These are phyloP conservation scores for Phalera bucephala DNA, from an alignment of 2,888 invertebrate genomes.

Conservation along the genomic window DNA sequence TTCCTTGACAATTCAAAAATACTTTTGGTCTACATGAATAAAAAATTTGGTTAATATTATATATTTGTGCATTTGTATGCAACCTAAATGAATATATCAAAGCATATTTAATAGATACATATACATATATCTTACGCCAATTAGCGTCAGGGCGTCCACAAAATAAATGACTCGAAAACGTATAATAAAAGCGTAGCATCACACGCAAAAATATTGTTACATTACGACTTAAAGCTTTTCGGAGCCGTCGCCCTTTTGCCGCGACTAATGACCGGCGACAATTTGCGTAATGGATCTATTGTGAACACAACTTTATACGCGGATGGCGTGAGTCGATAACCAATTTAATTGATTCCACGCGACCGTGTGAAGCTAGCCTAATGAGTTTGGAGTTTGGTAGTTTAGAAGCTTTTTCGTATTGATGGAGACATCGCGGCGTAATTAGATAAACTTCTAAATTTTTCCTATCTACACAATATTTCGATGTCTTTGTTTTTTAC, in stretches of 20 bases:
- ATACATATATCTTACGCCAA: too few species aligned
- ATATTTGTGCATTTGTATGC: too few species aligned
- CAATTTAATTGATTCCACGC: conserved; percentile 57
- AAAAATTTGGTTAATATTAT: too few species aligned
- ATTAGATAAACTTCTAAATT: too few species aligned
- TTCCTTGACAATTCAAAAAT: too few species aligned
- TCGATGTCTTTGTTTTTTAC: too few species aligned
- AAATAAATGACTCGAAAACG: conserved; percentile 38
- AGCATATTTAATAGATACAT: conserved; percentile 25
- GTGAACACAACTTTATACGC: conserved; percentile 65
- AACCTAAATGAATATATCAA: conserved; percentile 1
- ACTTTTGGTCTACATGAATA: too few species aligned
- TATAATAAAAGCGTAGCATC: conserved; percentile 41
- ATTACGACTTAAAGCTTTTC: conserved; percentile 19
- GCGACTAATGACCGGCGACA: conserved; percentile 61
- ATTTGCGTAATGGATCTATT: conserved; percentile 79
- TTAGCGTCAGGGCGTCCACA: conserved; percentile 26
- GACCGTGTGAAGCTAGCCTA: conserved; percentile 52
- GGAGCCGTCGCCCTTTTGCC: conserved; percentile 25
- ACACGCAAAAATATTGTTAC: conserved; percentile 77
- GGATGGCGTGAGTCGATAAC: conserved; percentile 65
- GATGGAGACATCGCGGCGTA: too few species aligned
- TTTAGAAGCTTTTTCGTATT: background rate
- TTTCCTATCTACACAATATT: too few species aligned
- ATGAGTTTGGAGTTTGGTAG: conserved; percentile 44